Conservation (phyloP, 2,888 invertebrate genomes). For the Selenia dentaria region DNA sequence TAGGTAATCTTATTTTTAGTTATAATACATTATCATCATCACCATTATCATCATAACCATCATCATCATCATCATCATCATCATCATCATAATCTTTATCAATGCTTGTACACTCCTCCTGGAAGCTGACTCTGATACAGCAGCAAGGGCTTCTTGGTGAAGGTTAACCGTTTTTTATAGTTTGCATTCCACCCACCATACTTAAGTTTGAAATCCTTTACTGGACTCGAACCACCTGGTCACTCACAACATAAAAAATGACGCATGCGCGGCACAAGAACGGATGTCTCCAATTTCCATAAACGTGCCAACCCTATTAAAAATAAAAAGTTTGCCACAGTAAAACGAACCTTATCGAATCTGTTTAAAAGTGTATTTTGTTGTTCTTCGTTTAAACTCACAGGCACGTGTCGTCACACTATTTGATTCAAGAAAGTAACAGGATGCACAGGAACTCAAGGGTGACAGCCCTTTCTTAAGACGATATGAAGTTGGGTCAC, state of each 20-base stretch:
- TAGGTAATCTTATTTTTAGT: no score
- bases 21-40: no score
- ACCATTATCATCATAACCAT: no score
- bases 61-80: no score
- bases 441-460: conserved; percentile 67
- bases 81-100: no score
- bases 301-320: conserved; percentile 39
- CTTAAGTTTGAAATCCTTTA: neutral
- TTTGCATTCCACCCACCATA: no score
- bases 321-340: conserved; percentile 2
- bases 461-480: conserved; percentile 64
- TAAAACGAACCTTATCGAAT: conserved; percentile 28
- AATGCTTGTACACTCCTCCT: no score
- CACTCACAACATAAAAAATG: conserved; percentile 53
- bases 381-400: conserved; percentile 18
- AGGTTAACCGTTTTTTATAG: no score
- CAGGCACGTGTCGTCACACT: conserved; percentile 62
- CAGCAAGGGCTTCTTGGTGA: no score
- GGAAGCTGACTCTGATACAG: no score
- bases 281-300: conserved; percentile 75
- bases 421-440: conserved; percentile 54
- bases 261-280: conserved; percentile 73
- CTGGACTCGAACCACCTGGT: conserved; percentile 45
- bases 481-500: conserved; percentile 36
- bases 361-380: conserved; percentile 22